A percentile compares a stretch with the other conserved stretches of the same genome.
phyloP scores from a whole-genome alignment of 2,113 vertebrate species.

The Anhinga rufa region DNA sequence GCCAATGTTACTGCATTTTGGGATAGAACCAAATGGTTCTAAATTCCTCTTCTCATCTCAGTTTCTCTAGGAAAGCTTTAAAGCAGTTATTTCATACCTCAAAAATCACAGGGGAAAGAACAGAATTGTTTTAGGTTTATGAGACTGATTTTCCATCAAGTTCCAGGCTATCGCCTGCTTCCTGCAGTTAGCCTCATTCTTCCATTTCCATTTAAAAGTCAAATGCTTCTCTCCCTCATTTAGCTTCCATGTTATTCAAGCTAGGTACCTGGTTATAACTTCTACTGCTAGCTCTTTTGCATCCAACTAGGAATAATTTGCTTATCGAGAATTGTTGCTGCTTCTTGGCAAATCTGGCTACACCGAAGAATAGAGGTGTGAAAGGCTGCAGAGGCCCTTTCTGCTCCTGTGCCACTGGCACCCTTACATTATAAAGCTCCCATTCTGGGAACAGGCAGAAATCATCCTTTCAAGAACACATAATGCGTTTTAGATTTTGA shows the following conservation, averaged over 20 bases:
- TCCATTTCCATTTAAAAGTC: slow-evolving; percentile 16
- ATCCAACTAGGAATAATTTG: background rate
- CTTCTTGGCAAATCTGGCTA: background rate
- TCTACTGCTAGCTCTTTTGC: background rate
- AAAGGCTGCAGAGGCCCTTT: background rate
- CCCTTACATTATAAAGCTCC: background rate
- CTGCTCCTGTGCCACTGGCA: background rate
- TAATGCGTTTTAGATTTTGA: background rate
- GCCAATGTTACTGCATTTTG: slow-evolving; percentile 19
- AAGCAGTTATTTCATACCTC: background rate
- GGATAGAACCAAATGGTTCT: background rate
- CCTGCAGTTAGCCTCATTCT: slow-evolving; percentile 5
- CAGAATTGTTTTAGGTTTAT: background rate
- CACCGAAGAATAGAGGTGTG: background rate
- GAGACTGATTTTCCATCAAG: slow-evolving; percentile 13
- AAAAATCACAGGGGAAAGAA: background rate
- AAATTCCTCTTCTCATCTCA: background rate
- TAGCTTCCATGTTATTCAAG: background rate
- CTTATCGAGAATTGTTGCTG: background rate
- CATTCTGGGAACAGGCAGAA: background rate
- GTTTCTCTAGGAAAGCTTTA: slow-evolving; percentile 3
- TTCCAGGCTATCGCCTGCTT: background rate
- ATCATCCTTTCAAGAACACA: background rate
- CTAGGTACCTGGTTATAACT: background rate
- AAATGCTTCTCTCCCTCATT: background rate